Conservation (phyloP, 2,888 invertebrate species). For the Sminthurinus aureus region DNA sequence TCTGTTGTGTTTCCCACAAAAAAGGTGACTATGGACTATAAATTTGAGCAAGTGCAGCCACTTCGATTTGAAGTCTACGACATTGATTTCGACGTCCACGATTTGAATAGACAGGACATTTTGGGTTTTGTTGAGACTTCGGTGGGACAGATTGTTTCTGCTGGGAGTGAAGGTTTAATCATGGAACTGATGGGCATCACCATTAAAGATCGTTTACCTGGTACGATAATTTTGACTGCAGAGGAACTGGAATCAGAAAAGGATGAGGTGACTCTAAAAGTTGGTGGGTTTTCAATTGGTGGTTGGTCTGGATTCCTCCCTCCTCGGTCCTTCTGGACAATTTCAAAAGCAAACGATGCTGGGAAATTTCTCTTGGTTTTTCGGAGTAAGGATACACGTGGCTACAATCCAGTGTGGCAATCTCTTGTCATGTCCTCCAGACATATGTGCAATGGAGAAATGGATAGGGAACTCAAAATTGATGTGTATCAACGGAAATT, state of each 20-base stretch:
- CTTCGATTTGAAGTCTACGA: constrained; percentile 66
- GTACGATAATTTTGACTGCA: constrained; percentile 55
- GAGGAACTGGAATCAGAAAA: constrained; percentile 57
- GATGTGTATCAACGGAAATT: constrained; percentile 65
- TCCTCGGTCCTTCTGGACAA: constrained; percentile 51
- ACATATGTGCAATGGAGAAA: constrained; percentile 67
- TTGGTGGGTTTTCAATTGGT: constrained; percentile 38
- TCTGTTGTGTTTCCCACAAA: background rate
- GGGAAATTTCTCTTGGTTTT: constrained; percentile 66
- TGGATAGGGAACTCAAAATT: constrained; percentile 66
- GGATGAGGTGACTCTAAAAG: constrained; percentile 52
- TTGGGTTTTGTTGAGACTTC: constrained; percentile 66
- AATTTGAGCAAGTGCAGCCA: constrained; percentile 69
- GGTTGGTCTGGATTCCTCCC: constrained; percentile 46
- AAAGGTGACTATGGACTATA: constrained; percentile 62
- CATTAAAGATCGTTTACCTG: constrained; percentile 43
- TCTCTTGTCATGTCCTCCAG: constrained; percentile 63
- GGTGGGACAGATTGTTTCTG: constrained; percentile 49
- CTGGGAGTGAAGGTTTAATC: constrained; percentile 50
- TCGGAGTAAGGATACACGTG: constrained; percentile 67
- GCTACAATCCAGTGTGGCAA: constrained; percentile 64
- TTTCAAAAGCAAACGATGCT: constrained; percentile 63
- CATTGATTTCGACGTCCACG: constrained; percentile 62
- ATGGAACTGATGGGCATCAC: constrained; percentile 44
- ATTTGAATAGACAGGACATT: constrained; percentile 64